Evolutionary conservation across 1,140 invertebrate genomes (phyloP).

Genomic region (Cydia amplana): DNA sequence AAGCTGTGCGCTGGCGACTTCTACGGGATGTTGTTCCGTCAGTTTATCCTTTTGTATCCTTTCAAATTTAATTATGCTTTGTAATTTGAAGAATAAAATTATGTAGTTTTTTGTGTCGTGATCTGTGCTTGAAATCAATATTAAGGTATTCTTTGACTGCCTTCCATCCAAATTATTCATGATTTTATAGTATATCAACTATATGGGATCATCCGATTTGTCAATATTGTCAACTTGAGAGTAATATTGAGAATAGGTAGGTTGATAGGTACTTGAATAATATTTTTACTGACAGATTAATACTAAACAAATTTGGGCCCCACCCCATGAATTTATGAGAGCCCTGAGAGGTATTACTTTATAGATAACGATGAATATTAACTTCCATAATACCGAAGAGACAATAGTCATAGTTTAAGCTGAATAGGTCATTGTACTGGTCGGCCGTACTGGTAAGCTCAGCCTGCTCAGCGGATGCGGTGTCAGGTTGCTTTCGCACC

Average conservation of each 20-base stretch:
- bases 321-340: neutral
- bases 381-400: neutral
- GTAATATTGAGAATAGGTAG: too few relatives aligned
- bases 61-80: neutral
- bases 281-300: too few relatives aligned
- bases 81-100: too few relatives aligned
- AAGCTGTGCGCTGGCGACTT: neutral
- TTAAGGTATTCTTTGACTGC: too few relatives aligned
- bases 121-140: too few relatives aligned
- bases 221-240: too few relatives aligned
- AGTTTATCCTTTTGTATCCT: neutral
- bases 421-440: slow-evolving; percentile 27
- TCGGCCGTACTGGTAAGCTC: slow-evolving; percentile 14
- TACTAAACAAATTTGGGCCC: too few relatives aligned
- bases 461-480: slow-evolving; percentile 26
- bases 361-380: neutral
- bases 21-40: slow-evolving; percentile 5
- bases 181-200: too few relatives aligned
- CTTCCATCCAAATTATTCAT: too few relatives aligned
- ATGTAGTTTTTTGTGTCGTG: too few relatives aligned
- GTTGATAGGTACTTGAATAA: too few relatives aligned
- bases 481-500: slow-evolving; percentile 18
- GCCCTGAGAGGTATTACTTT: neutral
- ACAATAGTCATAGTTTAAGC: slow-evolving; percentile 15
- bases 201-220: too few relatives aligned